Percentiles rank a stretch among this genome's conserved stretches.
phyloP scores from a whole-genome alignment of 2,888 invertebrate species.

The Lithophane leautieri region DNA sequence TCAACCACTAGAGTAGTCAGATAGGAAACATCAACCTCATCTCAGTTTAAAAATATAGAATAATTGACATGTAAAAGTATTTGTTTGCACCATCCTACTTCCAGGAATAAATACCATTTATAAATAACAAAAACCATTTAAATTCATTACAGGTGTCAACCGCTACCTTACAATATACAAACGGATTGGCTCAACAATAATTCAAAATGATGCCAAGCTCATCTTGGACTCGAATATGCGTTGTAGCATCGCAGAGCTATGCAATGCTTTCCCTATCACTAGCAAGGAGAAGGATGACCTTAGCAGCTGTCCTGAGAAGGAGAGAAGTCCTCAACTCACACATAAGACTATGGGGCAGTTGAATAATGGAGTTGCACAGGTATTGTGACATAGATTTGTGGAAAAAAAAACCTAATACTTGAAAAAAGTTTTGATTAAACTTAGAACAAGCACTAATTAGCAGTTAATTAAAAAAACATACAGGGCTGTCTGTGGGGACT shows the following conservation, averaged over 20 bases:
- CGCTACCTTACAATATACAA: conserved; percentile 93
- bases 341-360: conserved; percentile 92
- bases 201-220: conserved; percentile 92
- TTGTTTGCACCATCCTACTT: neutral
- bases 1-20: neutral
- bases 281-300: conserved; percentile 93
- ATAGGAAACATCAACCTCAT: neutral
- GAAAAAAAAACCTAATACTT: neutral
- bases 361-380: conserved; percentile 92
- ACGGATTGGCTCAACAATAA: conserved; percentile 92
- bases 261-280: conserved; percentile 92
- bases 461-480: too few species aligned
- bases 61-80: neutral
- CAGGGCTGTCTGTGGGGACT: too few species aligned
- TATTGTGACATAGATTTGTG: conserved; percentile 52
- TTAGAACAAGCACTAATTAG: too few species aligned
- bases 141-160: conserved; percentile 88
- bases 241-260: conserved; percentile 91
- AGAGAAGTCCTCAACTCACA: conserved; percentile 89
- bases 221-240: conserved; percentile 91
- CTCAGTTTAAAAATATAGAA: neutral
- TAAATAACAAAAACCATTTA: neutral
- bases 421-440: too few species aligned
- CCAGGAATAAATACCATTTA: neutral
- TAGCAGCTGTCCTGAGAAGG: conserved; percentile 92